phyloP scores from a whole-genome alignment of 2,113 vertebrate genomes.

The Psilopsiagon aymara region DNA sequence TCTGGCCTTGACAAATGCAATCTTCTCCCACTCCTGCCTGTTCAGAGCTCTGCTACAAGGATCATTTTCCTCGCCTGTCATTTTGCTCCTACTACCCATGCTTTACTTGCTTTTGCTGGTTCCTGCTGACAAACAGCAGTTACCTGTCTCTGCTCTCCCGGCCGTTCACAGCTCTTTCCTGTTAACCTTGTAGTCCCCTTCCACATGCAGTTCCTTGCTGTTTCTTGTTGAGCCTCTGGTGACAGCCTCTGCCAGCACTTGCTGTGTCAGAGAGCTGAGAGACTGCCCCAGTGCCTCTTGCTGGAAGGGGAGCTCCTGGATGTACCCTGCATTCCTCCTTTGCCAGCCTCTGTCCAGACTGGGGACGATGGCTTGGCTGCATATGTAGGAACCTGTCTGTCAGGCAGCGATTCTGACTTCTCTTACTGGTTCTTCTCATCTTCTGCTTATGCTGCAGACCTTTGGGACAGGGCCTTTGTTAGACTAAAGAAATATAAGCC shows the following conservation, averaged over 20 bases:
- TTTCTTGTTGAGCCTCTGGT: not conserved
- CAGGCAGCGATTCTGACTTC: not conserved
- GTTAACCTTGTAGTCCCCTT: conserved; percentile 33
- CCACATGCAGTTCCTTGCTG: not conserved
- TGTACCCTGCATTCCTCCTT: not conserved
- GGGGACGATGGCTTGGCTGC: rapidly evolving
- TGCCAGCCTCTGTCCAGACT: not conserved
- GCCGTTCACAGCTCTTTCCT: conserved; percentile 28
- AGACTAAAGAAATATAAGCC: not conserved
- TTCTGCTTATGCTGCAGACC: not conserved
- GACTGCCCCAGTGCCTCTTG: not conserved
- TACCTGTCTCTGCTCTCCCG: conserved; percentile 48
- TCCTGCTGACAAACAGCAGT: conserved; percentile 60
- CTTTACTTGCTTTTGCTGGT: conserved; percentile 49
- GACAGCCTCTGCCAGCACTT: not conserved
- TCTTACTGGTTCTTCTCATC: not conserved
- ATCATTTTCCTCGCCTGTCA: conserved; percentile 57
- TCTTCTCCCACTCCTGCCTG: conserved; percentile 57
- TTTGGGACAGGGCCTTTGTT: not conserved
- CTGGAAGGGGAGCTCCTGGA: not conserved
- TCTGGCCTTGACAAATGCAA: conserved; percentile 60
- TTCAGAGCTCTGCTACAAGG: conserved; percentile 36
- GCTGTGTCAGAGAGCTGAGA: too few species aligned
- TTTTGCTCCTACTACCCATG: conserved; percentile 34
- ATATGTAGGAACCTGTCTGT: not conserved